Base-by-base conservation (phyloP, 2,888 invertebrate genomes). In the Heteromyza rotundicornis region DNA sequence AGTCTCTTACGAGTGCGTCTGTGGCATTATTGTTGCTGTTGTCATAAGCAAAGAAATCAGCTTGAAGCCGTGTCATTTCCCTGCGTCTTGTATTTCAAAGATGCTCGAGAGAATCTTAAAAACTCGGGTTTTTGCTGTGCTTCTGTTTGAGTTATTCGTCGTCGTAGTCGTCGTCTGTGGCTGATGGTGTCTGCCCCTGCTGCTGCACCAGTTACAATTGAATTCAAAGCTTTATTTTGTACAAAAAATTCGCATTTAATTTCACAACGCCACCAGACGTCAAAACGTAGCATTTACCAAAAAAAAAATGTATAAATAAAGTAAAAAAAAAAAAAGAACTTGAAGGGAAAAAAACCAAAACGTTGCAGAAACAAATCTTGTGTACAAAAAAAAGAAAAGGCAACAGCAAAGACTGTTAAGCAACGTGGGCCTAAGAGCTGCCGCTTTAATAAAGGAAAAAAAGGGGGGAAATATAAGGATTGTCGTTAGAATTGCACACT, bases 321-420 rank as follows among this genome's bases (percentile, higher is more conserved):
- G 32, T 5, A 10, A 27, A 2, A 17, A 12, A 55, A 40, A n/a
- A 40, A 40, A 40, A 20, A 22, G n/a, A 49, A 20, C 2, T n/a
- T n/a, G 7, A 22, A 20, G 20, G 16, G 10, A 17, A n/a, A 55
- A 40, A 7, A 14, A 55, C 22, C 17, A 55, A 56, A 56, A n/a
- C n/a, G n/a, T n/a, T 40, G n/a, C 8, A 35, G 12, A 20, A 56
- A 56, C 44, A 44, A 56, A 56, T 35, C 23, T 24, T 24, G 10
- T 35, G 17, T 19, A 20, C 51, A 51, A 23, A 51, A 24, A 7
- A n/a, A 40, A 40, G 16, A 10, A 40, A 40, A 40, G 5, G 32
- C 32, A 8, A 32, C 5, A 8, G 32, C 32, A 12, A 32, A 32
- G 32, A n/a, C n/a, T n/a, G n/a, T 32, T 32, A 8, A 12, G 32